Base-by-base conservation (phyloP, 2,888 invertebrate genomes). In the Mylabris sibirica region DNA sequence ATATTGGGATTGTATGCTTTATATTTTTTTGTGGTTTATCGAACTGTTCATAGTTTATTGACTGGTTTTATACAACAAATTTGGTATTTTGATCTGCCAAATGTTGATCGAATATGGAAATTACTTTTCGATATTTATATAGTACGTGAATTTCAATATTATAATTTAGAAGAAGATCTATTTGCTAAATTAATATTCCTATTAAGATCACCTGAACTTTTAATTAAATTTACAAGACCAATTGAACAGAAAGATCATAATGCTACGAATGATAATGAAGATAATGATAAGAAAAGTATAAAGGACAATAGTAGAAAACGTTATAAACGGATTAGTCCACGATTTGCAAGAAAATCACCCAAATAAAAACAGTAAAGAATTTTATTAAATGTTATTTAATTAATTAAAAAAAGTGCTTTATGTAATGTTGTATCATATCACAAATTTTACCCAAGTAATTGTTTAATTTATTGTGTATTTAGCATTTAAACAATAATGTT, bases 1-100 rank as follows among this genome's bases (percentile, higher is more conserved):
- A 91, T 92, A 75, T 86, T 90, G 73, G 90, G 91, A 53, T 82
- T 91, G 80, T 92, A 92, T 83, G 86, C 89, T 24, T 87, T 90
- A 4, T 86, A 91, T 78, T 90, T 92, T 63, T 84, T 91, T 70
- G 86, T 91, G 63, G 85, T 89, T 59, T 88, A 89, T 71, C 86
- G 87, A 67, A 82, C 90, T 63, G 85, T 90, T 6, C 86, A 91
- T 59, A 85, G 86, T 9, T 83, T 88, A 74, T n/a, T 76, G 17
- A 67, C 63, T 59, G 73, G 68, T 26, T 24, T 64, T 17, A 69
- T 68, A 8, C 26, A 68, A 5, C n/a, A 22, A 0, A 70, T 78
- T 24, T 80, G 81, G 80, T 68, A 75, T 59, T 62, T 73, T 2
- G 81, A 82, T 34, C 76, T 80, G 69, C 81, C 82, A 41, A 74